Evolutionary conservation across 2,888 invertebrate species (phyloP).

Genomic region (Hydroisotoma schaefferi): DNA sequence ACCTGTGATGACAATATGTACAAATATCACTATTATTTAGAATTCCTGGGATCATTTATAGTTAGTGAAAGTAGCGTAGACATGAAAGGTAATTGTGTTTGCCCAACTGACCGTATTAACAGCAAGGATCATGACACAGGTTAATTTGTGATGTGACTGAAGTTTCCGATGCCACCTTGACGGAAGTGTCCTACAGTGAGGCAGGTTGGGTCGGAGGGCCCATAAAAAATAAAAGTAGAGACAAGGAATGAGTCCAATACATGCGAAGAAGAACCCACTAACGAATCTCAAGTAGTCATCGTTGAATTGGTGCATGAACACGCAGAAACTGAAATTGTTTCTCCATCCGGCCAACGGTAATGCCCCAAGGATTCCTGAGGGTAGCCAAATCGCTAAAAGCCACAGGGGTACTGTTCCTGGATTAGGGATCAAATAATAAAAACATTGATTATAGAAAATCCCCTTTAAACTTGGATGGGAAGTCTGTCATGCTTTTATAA

Average conservation of each 20-base stretch:
- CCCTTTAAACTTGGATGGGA: no score
- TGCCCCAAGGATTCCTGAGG: slow-evolving; percentile 37
- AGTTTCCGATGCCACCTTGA: slow-evolving; percentile 45
- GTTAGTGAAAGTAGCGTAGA: no score
- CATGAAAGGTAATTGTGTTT: no score
- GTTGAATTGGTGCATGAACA: slow-evolving; percentile 47
- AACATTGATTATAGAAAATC: no score
- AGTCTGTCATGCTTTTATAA: no score
- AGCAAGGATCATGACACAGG: slow-evolving; percentile 36
- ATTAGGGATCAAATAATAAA: no score
- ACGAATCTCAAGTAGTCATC: slow-evolving; percentile 46
- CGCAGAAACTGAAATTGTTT: slow-evolving; percentile 44
- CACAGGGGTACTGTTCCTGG: slow-evolving; percentile 45
- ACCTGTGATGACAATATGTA: no score
- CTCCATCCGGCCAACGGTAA: slow-evolving; percentile 46
- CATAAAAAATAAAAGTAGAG: slow-evolving; percentile 40
- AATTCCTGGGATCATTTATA: no score
- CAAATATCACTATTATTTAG: no score
- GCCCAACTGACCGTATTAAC: slow-evolving; percentile 44
- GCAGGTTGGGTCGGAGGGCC: slow-evolving; percentile 28
- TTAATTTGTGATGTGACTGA: slow-evolving; percentile 41
- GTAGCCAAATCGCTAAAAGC: slow-evolving; percentile 45
- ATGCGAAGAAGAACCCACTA: slow-evolving; percentile 39
- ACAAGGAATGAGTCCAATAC: slow-evolving; percentile 36
- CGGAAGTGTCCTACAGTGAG: slow-evolving; percentile 20